Evolutionary conservation across 2,888 invertebrate genomes (phyloP), one percentile per base, ranked within the genome.

Genomic region (Scelioninae gen. 2): DNA sequence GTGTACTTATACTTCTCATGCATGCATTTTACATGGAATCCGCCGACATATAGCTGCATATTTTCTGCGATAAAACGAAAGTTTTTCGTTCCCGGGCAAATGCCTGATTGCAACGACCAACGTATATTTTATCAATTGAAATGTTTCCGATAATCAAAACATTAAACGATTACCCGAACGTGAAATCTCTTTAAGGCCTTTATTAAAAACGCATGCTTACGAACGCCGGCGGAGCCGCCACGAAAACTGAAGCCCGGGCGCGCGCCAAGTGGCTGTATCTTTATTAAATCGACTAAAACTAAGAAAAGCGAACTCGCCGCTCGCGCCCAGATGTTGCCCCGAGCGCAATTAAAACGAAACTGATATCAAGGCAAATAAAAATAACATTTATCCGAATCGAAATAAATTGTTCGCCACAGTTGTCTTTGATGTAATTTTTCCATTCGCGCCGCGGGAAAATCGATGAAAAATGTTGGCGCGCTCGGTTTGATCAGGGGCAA

Each of bases 321-420:
- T 55, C 46, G 33, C 37, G 55, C 48, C 69, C 74, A 74, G 74
- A 74, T 74, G 74, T 70, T 65, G 43, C 70, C 61, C 18, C 55
- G 28, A 45, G 41, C 41, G 43, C 65, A 74, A 73, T 74, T 74
- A 74, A 69, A 70, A 61, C 16, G 48, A 45, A 43, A 25, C 58
- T 37, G 61, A 67, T 74, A 70, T 41, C 43, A 37, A 50, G 55
- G 33, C 58, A 63, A 69, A 64, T 58, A 74, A 74, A 68, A 65
- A 45, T 65, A 61, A 65, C 52, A 48, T 45, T 65, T 33, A 46
- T 41, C 13, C 43, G 35, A 60, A 73, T 58, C 28, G 31, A 69
- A 60, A 43, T 67, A 18, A 50, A 73, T 55, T 67, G 61, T 67
- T 55, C 33, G 35, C 31, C 16, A 43, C 53, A 45, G 28, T 39